phyloP scores from a whole-genome alignment of 2,113 vertebrate genomes.

The Tetrax tetrax region DNA sequence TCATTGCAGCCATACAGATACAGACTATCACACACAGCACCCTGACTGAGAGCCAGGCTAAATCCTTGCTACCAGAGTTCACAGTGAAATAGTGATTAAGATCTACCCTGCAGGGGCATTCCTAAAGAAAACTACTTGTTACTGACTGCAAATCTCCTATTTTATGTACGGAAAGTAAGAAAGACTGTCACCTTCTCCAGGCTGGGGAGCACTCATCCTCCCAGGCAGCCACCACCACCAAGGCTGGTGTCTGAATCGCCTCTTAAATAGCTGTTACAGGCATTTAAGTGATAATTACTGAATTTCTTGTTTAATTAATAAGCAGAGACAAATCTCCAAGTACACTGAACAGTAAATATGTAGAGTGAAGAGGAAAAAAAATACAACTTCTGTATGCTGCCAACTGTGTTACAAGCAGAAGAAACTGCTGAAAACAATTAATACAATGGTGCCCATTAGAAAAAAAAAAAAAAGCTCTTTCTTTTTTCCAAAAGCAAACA shows the following conservation, averaged over 20 bases:
- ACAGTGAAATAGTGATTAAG: background rate
- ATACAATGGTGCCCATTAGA: background rate
- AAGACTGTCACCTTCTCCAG: background rate
- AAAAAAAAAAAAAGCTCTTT: background rate
- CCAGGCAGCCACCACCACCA: background rate
- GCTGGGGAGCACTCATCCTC: background rate
- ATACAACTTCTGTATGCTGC: background rate
- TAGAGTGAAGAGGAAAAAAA: background rate
- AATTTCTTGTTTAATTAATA: background rate
- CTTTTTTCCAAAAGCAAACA: background rate
- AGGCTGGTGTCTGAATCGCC: background rate
- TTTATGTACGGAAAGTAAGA: background rate
- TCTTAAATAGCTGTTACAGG: rapidly evolving
- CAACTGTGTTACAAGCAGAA: background rate
- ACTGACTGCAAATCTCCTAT: background rate
- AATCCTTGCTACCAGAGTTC: background rate
- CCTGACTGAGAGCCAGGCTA: background rate
- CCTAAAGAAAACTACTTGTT: background rate
- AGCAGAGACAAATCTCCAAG: background rate
- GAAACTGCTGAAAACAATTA: constrained; percentile 13
- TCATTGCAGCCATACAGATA: rapidly evolving
- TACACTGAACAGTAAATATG: background rate
- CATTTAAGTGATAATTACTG: background rate
- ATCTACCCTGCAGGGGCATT: background rate
- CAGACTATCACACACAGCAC: background rate